Base-by-base conservation (phyloP, 1,140 invertebrate genomes). In the Planococcus citri region DNA sequence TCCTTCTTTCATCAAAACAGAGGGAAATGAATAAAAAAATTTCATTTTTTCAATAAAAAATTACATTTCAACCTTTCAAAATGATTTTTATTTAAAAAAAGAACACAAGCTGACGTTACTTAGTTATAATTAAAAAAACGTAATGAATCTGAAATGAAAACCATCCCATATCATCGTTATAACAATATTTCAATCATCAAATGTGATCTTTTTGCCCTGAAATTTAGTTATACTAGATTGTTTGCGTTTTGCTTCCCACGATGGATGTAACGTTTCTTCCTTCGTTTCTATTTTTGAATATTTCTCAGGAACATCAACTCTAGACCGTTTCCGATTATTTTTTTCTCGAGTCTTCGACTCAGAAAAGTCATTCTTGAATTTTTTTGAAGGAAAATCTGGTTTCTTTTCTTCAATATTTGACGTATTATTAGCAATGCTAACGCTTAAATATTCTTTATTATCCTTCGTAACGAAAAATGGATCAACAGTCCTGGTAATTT, bases 171-270 rank as follows among this genome's bases (percentile, higher is more conserved):
- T 33, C 4, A 33, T 33, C 12, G 12, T 6, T 33, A 33, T 33
- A 6, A 33, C 3, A 33, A 6, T 33, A 6, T 17, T 3, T 64
- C 17, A 27, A 68, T 69, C 68, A 74, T 80, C 75, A 76, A 80
- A 81, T 27, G 78, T 76, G 73, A 78, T 79, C 72, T 81, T 81
- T 75, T 79, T 80, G 70, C 80, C 80, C 74, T 79, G 72, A 71
- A 78, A 80, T 58, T 78, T 77, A 74, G 79, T 73, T 69, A 81
- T 78, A 69, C 76, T 74, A 22, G 78, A 78, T 70, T 78, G 75
- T 69, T 78, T 76, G 64, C 80, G 83, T 73, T 85, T 85, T 1
- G 83, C 83, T 75, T 82, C 80, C 83, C 83, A 85, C 14, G 83
- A 85, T 6, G 83, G 83, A 78, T 85, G 83, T 70, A 84, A 64